Base-by-base conservation (phyloP, 2,797 vertebrate species). In the Propithecus perrieri region DNA sequence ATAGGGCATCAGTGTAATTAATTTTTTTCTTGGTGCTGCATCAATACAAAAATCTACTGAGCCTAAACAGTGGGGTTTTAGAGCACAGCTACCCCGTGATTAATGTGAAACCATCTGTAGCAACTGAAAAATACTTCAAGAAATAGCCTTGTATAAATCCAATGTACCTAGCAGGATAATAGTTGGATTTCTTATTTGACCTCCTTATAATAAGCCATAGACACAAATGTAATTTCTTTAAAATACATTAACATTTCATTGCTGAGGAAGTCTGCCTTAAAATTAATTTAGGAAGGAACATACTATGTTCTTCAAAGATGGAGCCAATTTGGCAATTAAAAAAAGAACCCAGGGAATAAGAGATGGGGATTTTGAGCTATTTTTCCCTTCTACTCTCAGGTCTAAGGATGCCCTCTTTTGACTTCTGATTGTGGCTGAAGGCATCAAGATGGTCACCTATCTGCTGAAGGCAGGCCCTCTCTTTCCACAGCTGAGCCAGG, bases 151-250 rank as follows among this genome's bases (percentile, higher is more conserved):
- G 92, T 88, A 91, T 91, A 91, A 95, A 94, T 46, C 10, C 11
- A 26, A 14, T 17, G 26, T 41, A 75, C 13, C 17, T 5, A 55
- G 55, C 76, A 97, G n/a, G 86, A 72, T 93, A 92, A 97, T 95
- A 76, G 85, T 85, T 95, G 97, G 94, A 95, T 98, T 97, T 95
- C 53, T 97, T 97, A 93, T 97, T 96, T 98, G 96, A 97, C 97
- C 86, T 98, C 92, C 83, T 97, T 88, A 57, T 38, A 55, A 59
- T 50, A 84, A 78, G 38, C 18, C 65, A 81, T 69, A 50, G 28
- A 30, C 53, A 76, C n/a, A n/a, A 79, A 63, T 59, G 12, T 0
- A 30, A 63, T 53, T 83, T 81, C 20, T 96, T 94, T 72, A 89
- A 94, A 76, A 80, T 55, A 35, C n/a, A 81, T 65, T 26, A 59